Evolutionary conservation across 2,113 vertebrate species (phyloP).

Genomic region (Desmodus rotundus): DNA sequence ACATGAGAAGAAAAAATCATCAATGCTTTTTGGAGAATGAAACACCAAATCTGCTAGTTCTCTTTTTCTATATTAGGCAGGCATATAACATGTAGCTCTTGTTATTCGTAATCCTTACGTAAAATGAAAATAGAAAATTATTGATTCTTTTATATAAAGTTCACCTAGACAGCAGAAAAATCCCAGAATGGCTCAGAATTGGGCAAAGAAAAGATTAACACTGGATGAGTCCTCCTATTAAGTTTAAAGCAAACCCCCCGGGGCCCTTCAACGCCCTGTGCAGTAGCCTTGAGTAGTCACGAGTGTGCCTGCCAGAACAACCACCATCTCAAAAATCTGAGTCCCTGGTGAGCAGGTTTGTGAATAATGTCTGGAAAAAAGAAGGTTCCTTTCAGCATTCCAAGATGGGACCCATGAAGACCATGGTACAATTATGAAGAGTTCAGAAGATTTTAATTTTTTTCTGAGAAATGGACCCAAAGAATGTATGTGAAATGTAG

Average conservation of each 20-base stretch:
- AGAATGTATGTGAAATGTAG: background rate
- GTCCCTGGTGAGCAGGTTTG: background rate
- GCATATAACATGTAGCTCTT: background rate
- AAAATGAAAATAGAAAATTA: background rate
- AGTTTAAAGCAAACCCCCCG: background rate
- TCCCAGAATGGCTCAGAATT: background rate
- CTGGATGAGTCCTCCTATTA: background rate
- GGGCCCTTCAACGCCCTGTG: background rate
- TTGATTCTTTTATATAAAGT: background rate
- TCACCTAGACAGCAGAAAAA: background rate
- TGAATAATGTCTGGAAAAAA: background rate
- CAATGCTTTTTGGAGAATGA: background rate
- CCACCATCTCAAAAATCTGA: background rate
- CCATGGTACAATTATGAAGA: background rate
- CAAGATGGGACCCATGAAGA: background rate
- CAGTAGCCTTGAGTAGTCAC: background rate
- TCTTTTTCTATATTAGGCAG: background rate
- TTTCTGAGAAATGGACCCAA: background rate
- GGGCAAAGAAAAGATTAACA: background rate
- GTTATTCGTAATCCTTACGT: background rate
- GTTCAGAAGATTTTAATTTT: background rate
- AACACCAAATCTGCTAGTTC: background rate
- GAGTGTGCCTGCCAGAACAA: background rate
- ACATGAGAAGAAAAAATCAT: background rate
- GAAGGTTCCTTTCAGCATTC: background rate